These are phyloP conservation scores for Pterostichus niger DNA, from an alignment of 2,888 invertebrate species.

Conservation along the genomic window DNA sequence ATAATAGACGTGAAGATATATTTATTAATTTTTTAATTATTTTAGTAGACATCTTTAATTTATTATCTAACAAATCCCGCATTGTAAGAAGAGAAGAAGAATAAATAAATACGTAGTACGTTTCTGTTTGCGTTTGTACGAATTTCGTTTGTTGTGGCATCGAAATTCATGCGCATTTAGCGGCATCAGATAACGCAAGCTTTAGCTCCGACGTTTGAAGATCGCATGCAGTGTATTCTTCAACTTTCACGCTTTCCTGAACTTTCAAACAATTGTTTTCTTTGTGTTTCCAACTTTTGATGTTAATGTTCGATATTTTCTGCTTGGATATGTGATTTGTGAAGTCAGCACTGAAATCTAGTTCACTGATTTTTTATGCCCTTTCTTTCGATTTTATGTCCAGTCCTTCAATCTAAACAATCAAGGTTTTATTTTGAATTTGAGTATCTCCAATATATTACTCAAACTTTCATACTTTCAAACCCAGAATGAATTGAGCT, in stretches of 20 bases:
- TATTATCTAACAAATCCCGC: too few species aligned
- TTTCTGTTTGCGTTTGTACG: background rate
- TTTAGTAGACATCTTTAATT: too few species aligned
- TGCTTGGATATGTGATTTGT: conserved; percentile 42
- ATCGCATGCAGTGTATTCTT: conserved; percentile 50
- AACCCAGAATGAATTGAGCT: too few species aligned
- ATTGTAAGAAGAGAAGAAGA: too few species aligned
- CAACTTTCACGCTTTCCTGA: conserved; percentile 51
- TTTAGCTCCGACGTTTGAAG: conserved; percentile 7
- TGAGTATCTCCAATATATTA: too few species aligned
- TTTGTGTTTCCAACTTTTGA: conserved; percentile 57
- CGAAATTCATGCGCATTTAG: conserved; percentile 4
- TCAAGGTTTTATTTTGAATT: background rate
- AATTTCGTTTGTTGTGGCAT: conserved; percentile 6
- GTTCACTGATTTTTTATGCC: background rate
- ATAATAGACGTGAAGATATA: too few species aligned
- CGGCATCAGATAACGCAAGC: conserved; percentile 8
- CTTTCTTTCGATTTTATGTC: background rate
- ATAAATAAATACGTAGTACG: background rate
- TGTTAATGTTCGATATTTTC: conserved; percentile 59
- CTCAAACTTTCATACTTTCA: too few species aligned
- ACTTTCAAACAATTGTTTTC: conserved; percentile 56
- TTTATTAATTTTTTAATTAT: too few species aligned
- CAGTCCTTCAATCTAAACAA: background rate
- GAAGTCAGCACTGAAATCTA: conserved; percentile 1